Percentiles rank a stretch among this genome's conserved stretches.
Conservation (phyloP, 2,888 invertebrate species). For the Drepana falcataria region DNA sequence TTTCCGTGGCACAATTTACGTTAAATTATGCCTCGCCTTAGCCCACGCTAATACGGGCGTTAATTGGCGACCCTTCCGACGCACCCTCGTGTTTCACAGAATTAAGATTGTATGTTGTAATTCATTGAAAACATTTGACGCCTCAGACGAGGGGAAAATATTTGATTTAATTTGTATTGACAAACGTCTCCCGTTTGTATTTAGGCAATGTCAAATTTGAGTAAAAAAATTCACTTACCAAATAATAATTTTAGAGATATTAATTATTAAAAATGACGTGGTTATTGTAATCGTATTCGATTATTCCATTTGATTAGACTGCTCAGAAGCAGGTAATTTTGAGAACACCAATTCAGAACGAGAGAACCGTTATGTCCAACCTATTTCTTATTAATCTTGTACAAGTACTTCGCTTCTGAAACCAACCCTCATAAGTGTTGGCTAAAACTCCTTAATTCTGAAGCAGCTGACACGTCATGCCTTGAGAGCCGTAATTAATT, state of each 20-base stretch:
- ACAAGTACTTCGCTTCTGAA: no score
- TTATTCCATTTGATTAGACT: no score
- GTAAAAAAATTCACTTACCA: no score
- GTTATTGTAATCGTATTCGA: no score
- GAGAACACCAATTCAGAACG: no score
- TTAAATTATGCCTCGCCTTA: constrained; percentile 27
- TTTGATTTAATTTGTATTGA: background rate
- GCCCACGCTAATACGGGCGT: constrained; percentile 33
- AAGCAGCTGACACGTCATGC: constrained; percentile 1
- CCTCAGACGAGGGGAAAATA: background rate
- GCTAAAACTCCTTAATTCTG: background rate
- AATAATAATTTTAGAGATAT: no score
- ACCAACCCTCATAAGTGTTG: background rate
- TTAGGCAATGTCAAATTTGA: background rate
- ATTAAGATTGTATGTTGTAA: constrained; percentile 4
- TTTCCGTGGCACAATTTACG: constrained; percentile 18
- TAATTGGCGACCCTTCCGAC: constrained; percentile 28
- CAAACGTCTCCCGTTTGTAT: background rate
- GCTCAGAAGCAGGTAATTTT: no score
- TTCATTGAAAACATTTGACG: background rate
- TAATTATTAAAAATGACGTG: no score
- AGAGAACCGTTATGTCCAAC: no score
- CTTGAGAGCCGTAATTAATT: constrained; percentile 16
- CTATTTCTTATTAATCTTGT: no score
- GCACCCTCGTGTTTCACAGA: constrained; percentile 8